Evolutionary conservation across 2,888 invertebrate species (phyloP).

Genomic region (Tetramorium bicarinatum): DNA sequence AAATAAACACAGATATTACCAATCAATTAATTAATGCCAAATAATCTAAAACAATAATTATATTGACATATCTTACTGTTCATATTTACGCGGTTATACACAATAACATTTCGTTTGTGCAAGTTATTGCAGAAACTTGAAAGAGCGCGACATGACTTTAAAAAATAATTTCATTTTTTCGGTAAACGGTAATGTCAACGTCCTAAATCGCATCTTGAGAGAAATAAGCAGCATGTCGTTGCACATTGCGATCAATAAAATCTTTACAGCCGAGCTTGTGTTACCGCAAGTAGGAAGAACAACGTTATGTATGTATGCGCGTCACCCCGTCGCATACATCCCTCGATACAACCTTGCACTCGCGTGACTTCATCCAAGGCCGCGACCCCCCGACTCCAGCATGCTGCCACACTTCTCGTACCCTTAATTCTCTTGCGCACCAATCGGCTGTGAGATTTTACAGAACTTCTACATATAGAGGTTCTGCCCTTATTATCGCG

Average conservation of each 20-base stretch:
- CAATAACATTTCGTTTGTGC: neutral
- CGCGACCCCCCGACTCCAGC: slow-evolving; percentile 41
- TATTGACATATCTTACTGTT: neutral
- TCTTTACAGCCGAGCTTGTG: slow-evolving; percentile 22
- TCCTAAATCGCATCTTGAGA: slow-evolving; percentile 54
- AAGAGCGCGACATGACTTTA: neutral
- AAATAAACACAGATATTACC: neutral
- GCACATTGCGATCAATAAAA: slow-evolving; percentile 61
- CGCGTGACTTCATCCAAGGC: slow-evolving; percentile 63
- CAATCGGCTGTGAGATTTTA: slow-evolving; percentile 49
- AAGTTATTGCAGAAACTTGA: too few species aligned
- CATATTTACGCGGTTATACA: neutral
- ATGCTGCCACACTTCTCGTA: slow-evolving; percentile 33
- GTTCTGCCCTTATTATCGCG: slow-evolving; percentile 6
- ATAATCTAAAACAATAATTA: neutral
- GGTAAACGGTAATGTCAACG: slow-evolving; percentile 39
- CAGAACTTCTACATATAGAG: neutral
- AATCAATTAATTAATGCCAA: neutral
- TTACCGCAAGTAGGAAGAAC: slow-evolving; percentile 25
- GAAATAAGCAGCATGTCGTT: slow-evolving; percentile 23
- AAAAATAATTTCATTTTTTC: neutral
- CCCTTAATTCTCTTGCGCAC: slow-evolving; percentile 44
- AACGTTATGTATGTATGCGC: slow-evolving; percentile 40
- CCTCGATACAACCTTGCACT: slow-evolving; percentile 55
- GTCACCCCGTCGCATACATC: slow-evolving; percentile 29